These are phyloP conservation scores for Schizopygopsis malacanthus DNA, from an alignment of 2,797 vertebrate genomes.

Conservation along the genomic window DNA sequence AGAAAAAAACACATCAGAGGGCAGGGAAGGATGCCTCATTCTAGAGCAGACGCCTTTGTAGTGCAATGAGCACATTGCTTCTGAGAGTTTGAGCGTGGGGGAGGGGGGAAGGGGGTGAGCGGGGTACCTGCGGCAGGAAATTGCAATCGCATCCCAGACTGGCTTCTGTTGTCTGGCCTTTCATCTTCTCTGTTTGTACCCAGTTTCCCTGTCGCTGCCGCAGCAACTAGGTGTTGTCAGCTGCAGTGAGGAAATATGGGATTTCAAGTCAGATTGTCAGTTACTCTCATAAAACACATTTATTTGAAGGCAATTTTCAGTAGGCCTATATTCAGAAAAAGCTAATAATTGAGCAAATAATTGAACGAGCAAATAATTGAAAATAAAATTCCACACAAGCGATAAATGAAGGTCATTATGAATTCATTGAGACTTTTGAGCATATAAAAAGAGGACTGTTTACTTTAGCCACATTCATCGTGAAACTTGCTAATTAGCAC, in stretches of 20 bases:
- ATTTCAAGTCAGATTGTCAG: constrained; percentile 15
- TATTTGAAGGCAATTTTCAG: constrained; percentile 1
- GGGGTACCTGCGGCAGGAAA: constrained; percentile 72
- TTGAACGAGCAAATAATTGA: neutral
- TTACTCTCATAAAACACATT: constrained; percentile 12
- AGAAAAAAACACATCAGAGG: constrained; percentile 68
- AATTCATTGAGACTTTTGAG: neutral
- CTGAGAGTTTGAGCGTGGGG: constrained; percentile 55
- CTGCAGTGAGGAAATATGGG: constrained; percentile 47
- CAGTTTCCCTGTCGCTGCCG: constrained; percentile 58
- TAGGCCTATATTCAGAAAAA: neutral
- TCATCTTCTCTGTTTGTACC: constrained; percentile 73
- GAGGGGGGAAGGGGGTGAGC: constrained; percentile 52
- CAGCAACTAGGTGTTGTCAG: constrained; percentile 49
- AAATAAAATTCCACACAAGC: neutral
- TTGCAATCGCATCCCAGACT: constrained; percentile 63
- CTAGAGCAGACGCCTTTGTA: constrained; percentile 73
- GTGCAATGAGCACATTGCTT: constrained; percentile 76
- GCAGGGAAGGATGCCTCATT: constrained; percentile 68
- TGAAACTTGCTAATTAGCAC: too few relatives aligned
- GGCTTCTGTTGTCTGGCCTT: constrained; percentile 70
- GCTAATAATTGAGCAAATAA: neutral
- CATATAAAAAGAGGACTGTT: neutral
- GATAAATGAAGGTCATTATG: neutral
- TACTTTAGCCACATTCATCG: too few relatives aligned